A percentile compares a stretch with the other conserved stretches of the same genome.
These are phyloP conservation scores for Aphelinus certus DNA, from an alignment of 1,140 invertebrate species.

Conservation along the genomic window DNA sequence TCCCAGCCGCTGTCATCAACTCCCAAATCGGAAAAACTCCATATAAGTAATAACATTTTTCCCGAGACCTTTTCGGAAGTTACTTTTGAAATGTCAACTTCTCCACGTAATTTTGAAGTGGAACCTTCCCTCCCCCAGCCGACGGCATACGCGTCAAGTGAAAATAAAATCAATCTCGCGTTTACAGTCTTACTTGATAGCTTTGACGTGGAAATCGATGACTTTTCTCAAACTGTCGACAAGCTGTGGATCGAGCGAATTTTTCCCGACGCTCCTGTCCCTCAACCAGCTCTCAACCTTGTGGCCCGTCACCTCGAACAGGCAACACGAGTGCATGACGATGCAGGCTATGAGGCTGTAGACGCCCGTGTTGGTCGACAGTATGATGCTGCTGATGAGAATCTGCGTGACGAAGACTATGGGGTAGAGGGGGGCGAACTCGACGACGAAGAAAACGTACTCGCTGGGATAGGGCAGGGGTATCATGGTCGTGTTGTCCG, in stretches of 20 bases:
- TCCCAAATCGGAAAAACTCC: background rate
- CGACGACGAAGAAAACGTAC: constrained; percentile 57
- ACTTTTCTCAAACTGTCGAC: constrained; percentile 34
- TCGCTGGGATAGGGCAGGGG: constrained; percentile 58
- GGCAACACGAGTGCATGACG: constrained; percentile 54
- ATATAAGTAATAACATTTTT: no score
- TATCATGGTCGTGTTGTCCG: constrained; percentile 53
- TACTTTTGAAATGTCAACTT: no score
- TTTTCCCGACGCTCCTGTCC: background rate
- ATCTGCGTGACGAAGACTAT: constrained; percentile 56
- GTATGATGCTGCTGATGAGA: constrained; percentile 57
- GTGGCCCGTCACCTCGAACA: constrained; percentile 52
- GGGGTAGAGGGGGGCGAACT: constrained; percentile 54
- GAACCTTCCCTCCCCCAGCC: no score
- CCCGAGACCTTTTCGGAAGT: no score
- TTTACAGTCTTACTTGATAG: constrained; percentile 49
- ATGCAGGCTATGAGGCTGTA: constrained; percentile 56
- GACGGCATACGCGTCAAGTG: no score
- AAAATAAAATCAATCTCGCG: no score
- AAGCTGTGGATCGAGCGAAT: background rate
- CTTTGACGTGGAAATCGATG: constrained; percentile 49
- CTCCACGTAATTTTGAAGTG: no score
- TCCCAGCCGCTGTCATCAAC: background rate
- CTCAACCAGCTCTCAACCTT: background rate
- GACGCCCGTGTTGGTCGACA: constrained; percentile 58